A percentile compares a stretch with the other conserved stretches of the same genome.
Conservation (phyloP, 1,140 invertebrate species). For the Oryzaephilus surinamensis region DNA sequence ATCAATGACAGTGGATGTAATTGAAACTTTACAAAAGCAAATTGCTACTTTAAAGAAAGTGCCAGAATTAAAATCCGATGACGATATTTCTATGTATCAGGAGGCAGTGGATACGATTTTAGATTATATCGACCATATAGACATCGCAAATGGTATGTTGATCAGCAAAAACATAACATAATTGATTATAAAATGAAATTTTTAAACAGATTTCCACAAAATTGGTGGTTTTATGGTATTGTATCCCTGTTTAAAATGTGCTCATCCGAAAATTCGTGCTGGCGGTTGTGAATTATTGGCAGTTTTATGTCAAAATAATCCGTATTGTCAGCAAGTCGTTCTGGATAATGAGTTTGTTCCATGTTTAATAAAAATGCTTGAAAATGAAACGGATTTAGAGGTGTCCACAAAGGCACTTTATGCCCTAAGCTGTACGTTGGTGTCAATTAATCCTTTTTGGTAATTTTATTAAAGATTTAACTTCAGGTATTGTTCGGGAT, state of each 20-base stretch:
- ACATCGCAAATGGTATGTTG: slow-evolving; percentile 64
- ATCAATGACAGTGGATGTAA: slow-evolving; percentile 53
- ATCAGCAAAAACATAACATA: slow-evolving; percentile 34
- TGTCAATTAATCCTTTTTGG: no score
- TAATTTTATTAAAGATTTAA: no score
- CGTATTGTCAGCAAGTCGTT: slow-evolving; percentile 56
- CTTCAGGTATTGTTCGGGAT: no score
- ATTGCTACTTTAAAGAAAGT: slow-evolving; percentile 45
- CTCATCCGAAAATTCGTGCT: slow-evolving; percentile 48
- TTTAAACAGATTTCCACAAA: slow-evolving; percentile 60
- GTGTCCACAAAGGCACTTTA: slow-evolving; percentile 59
- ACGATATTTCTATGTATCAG: slow-evolving; percentile 43
- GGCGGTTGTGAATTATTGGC: slow-evolving; percentile 56
- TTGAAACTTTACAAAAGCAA: slow-evolving; percentile 48
- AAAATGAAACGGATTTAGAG: slow-evolving; percentile 44
- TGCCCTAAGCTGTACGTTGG: slow-evolving; percentile 61
- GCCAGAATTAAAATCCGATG: slow-evolving; percentile 37
- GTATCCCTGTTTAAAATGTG: slow-evolving; percentile 49
- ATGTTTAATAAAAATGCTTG: slow-evolving; percentile 51
- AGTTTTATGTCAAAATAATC: slow-evolving; percentile 68
- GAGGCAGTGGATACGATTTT: slow-evolving; percentile 48
- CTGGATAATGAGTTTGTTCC: slow-evolving; percentile 52
- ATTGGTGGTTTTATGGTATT: slow-evolving; percentile 66
- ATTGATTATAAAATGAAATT: slow-evolving; percentile 1
- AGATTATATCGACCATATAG: slow-evolving; percentile 57